Base-by-base conservation (phyloP, 2,888 invertebrate genomes). In the Cephus spinipes region DNA sequence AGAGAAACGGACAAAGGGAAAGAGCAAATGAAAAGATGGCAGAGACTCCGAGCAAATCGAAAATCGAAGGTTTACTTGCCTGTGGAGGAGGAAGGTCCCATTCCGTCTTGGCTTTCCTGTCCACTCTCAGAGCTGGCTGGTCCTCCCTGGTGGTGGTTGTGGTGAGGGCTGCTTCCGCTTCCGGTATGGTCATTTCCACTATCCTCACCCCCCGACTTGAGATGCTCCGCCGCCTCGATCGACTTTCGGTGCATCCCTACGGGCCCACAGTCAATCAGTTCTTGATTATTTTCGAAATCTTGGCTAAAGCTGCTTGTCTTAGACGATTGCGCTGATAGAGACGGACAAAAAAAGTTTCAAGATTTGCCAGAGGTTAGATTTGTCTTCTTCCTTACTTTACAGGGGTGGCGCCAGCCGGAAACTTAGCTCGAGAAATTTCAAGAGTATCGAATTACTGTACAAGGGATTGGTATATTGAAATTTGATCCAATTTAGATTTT, bases 161-260 rank as follows among this genome's bases (percentile, higher is more conserved):
- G 90, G 85, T 88, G 90, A 36, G 90, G 89, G 84, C 88, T 88
- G 84, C 89, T 89, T 81, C 83, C 82, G 83, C 88, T 90, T 86
- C 87, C 87, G 88, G 87, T 81, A 88, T 91, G 89, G 92, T 93
- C 82, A 92, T 93, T 78, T 92, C 93, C 96, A 89, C 94, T 94
- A 86, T 94, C 95, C 81, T 93, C 94, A 78, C 94, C 94, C 82
- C 94, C 94, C 88, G 98, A 98, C 92, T 97, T 98, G 83, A 99
- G 95, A 91, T 98, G 97, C 87, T 97, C 97, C 83, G 99, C 98
- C 77, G 99, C 99, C 93, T 99, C 99, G 90, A 99, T 93, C 75
- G 98, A 98, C 93, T 99, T 99, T 89, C 99, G 96, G 93, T 99
- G 99, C 99, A 99, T 99, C 92, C 99, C 99, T 99, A 93, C 86